Evolutionary conservation across 1,140 invertebrate genomes (phyloP).

Genomic region (Probaryconus sp.): DNA sequence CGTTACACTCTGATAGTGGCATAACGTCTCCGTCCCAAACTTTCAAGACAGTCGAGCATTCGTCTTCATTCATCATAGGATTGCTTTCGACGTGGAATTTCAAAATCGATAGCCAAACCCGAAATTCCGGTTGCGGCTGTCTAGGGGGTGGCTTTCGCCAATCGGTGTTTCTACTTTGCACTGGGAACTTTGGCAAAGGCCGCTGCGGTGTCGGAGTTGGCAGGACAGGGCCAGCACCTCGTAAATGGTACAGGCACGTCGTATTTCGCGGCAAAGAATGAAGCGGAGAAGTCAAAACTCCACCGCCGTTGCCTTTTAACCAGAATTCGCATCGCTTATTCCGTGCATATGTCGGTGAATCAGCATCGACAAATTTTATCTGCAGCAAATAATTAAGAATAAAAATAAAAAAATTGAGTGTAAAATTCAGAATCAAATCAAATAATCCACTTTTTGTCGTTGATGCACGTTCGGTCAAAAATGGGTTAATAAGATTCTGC

Average conservation of each 20-base stretch:
- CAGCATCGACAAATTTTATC: slow-evolving; percentile 89
- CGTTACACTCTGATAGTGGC: slow-evolving; percentile 86
- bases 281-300: slow-evolving; percentile 86
- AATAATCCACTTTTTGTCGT: background rate
- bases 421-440: background rate
- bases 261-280: slow-evolving; percentile 91
- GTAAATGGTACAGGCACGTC: slow-evolving; percentile 91
- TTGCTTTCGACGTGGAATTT: slow-evolving; percentile 87
- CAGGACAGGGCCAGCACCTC: slow-evolving; percentile 79
- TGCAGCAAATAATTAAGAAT: too few species aligned
- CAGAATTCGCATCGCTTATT: slow-evolving; percentile 93
- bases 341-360: slow-evolving; percentile 87
- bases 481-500: too few species aligned
- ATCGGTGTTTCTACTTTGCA: slow-evolving; percentile 79
- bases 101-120: slow-evolving; percentile 91
- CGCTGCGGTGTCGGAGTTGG: slow-evolving; percentile 80
- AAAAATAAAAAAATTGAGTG: slow-evolving; percentile 30
- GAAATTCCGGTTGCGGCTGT: slow-evolving; percentile 82
- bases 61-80: slow-evolving; percentile 81
- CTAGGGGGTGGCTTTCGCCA: slow-evolving; percentile 80
- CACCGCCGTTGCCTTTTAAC: slow-evolving; percentile 87
- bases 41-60: slow-evolving; percentile 87
- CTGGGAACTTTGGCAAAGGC: slow-evolving; percentile 81
- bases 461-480: too few species aligned
- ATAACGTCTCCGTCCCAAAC: slow-evolving; percentile 90